Base-by-base conservation (phyloP, 2,888 invertebrate species). In the Cantharis rustica region DNA sequence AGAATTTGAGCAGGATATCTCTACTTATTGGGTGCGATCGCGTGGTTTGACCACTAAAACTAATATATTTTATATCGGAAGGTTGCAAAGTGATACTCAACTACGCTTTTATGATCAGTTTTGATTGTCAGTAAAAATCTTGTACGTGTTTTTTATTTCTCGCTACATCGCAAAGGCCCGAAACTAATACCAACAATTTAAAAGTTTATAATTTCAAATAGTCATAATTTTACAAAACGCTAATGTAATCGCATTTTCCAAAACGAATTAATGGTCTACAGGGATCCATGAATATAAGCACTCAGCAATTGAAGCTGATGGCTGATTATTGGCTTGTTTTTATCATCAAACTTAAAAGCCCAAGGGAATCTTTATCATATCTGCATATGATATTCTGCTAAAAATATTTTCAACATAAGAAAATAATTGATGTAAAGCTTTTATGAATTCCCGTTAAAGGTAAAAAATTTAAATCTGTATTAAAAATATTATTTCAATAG, bases 271-370 rank as follows among this genome's bases (percentile, higher is more conserved):
- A 66, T 66, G 23, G 23, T 20, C 73, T 73, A 16, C 23, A 9
- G 63, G 73, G 66, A 69, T 47, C 69, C 27, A 61, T 69, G 64
- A 68, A 69, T 68, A 69, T 73, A 73, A 69, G 61, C 62, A 63
- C 63, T 62, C 15, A 69, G 73, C 17, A 73, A 73, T 73, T 69
- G 73, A 73, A 73, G 47, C 63, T 72, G 75, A 72, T 69, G 71
- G 72, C 62, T 73, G 73, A 76, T 73, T 69, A 73, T 72, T 72
- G 76, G 72, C 68, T 76, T 76, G 73, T 73, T 73, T 76, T 76
- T 72, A 66, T 68, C 73, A 73, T 73, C 69, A 73, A 17, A 62
- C 63, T 31, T 61, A 26, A 69, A 61, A 27, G n/a, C 76, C 72
- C 76, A 15, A 17, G 69, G 62, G 75, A 69, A 63, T 61, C 68